Evolutionary conservation across 2,888 invertebrate species (phyloP).

Genomic region (Andricus quercusramuli): DNA sequence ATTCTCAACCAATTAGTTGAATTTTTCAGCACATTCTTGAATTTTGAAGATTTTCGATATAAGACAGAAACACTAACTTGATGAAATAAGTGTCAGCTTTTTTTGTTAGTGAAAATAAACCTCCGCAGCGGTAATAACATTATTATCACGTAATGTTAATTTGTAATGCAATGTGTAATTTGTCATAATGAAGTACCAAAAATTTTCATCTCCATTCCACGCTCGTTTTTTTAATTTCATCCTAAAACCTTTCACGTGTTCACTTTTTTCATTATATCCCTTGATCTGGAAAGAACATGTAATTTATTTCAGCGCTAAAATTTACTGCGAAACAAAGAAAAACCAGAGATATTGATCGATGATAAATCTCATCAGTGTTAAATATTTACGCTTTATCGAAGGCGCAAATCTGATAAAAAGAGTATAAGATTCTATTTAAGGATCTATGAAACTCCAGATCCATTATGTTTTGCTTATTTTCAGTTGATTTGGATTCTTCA

Average conservation of each 20-base stretch:
- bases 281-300: neutral
- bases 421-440: neutral
- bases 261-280: neutral
- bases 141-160: neutral
- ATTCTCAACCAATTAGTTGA: too few relatives aligned
- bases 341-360: neutral
- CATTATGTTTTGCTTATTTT: neutral
- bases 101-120: too few relatives aligned
- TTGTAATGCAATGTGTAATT: neutral
- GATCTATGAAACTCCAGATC: neutral
- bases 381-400: neutral
- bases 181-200: neutral
- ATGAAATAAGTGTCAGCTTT: too few relatives aligned
- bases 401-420: neutral
- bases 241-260: neutral
- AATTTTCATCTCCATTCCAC: neutral
- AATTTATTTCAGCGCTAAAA: neutral
- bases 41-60: too few relatives aligned
- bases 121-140: neutral
- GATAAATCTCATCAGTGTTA: neutral
- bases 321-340: neutral
- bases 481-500: neutral
- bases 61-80: too few relatives aligned
- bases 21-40: too few relatives aligned
- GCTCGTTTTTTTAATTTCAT: neutral